Percentiles rank a stretch among this genome's conserved stretches.
Evolutionary conservation across 1,140 invertebrate species (phyloP).

Genomic region (Drosophila prosaltans): DNA sequence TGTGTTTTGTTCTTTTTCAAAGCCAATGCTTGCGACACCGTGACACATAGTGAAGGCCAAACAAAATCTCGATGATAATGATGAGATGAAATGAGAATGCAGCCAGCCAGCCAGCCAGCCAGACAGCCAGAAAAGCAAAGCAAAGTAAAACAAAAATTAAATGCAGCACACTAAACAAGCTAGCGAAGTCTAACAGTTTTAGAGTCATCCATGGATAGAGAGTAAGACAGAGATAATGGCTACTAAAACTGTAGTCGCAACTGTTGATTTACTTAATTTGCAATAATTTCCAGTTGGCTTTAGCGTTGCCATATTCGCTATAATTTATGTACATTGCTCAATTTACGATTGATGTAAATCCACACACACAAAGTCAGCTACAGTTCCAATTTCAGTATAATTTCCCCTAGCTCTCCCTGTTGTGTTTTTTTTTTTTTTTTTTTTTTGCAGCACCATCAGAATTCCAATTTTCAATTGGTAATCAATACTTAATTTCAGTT

Average conservation of each 20-base stretch:
- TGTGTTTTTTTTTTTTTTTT: not conserved
- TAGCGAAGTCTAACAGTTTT: not conserved
- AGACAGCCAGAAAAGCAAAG: not conserved
- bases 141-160: not conserved
- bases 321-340: conserved; percentile 56
- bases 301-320: conserved; percentile 46
- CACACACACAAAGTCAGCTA: conserved; percentile 18
- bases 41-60: conserved; percentile 66
- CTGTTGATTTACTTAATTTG: conserved; percentile 63
- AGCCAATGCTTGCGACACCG: conserved; percentile 72
- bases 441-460: not conserved
- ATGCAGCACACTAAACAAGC: conserved; percentile 12
- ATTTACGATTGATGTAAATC: conserved; percentile 32
- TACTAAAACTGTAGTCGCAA: conserved; percentile 25
- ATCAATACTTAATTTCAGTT: conserved; percentile 71
- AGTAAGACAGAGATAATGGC: not conserved
- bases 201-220: not conserved
- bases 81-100: conserved; percentile 15
- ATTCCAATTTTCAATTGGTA: conserved; percentile 59
- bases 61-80: conserved; percentile 2
- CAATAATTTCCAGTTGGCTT: conserved; percentile 51
- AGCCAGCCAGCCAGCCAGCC: conserved; percentile 10
- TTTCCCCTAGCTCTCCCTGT: not conserved
- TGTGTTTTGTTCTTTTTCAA: conserved; percentile 42
- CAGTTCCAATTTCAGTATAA: conserved; percentile 16